A percentile compares a stretch with the other conserved stretches of the same genome.
Evolutionary conservation across 2,888 invertebrate species (phyloP).

Genomic region (Nymphalis polychloros): DNA sequence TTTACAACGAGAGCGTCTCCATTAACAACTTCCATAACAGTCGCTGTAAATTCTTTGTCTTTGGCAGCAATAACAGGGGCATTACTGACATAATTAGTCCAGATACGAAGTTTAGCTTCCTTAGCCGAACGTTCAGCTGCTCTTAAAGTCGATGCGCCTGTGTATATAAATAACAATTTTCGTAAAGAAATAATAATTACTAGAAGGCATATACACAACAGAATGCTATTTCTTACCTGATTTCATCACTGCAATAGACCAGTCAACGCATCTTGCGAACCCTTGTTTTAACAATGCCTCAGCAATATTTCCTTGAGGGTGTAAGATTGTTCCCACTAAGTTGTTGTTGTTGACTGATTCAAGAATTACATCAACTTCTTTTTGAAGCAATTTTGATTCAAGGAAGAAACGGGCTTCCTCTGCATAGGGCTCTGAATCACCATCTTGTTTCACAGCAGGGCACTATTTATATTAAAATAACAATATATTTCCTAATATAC

Average conservation of each 20-base stretch:
- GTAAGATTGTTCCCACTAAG: constrained; percentile 95
- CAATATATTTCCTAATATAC: constrained; percentile 1
- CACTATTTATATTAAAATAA: constrained; percentile 72
- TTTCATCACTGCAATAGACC: constrained; percentile 77
- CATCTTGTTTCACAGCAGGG: constrained; percentile 90
- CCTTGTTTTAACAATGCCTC: constrained; percentile 94
- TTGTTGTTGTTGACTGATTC: constrained; percentile 97
- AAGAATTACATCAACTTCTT: constrained; percentile 93
- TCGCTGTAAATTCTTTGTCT: constrained; percentile 91
- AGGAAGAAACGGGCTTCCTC: constrained; percentile 97
- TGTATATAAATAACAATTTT: constrained; percentile 11
- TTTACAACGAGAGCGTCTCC: constrained; percentile 96
- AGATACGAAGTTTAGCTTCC: constrained; percentile 91
- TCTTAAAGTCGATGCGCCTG: constrained; percentile 89
- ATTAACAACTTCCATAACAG: constrained; percentile 94
- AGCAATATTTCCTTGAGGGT: constrained; percentile 96
- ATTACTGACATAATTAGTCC: constrained; percentile 94
- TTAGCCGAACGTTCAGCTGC: constrained; percentile 94
- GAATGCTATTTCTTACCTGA: constrained; percentile 52
- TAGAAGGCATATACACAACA: not conserved
- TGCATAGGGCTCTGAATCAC: constrained; percentile 85
- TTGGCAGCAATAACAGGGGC: constrained; percentile 87
- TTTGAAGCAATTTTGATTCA: constrained; percentile 94
- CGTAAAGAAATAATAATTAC: not conserved
- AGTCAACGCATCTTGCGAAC: constrained; percentile 90